phyloP scores from a whole-genome alignment of 2,797 vertebrate species.

The Lates japonicus region DNA sequence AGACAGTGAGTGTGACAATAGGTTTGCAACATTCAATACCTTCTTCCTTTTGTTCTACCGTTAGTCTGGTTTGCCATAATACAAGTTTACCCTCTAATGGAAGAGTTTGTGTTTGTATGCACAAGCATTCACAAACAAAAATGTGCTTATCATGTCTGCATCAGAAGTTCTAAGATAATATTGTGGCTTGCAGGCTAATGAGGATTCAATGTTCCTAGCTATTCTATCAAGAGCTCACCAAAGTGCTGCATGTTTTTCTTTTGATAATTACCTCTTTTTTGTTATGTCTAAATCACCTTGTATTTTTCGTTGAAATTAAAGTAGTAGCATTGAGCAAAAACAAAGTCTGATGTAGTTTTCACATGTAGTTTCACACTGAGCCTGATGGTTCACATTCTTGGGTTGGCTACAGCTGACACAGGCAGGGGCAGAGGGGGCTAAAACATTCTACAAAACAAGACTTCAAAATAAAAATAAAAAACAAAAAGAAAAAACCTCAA shows the following conservation, averaged over 20 bases:
- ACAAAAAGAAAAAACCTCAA: neutral
- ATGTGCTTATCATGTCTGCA: neutral
- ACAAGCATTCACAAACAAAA: neutral
- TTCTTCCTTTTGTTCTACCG: neutral
- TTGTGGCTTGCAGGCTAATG: neutral
- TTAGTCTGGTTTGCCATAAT: slow-evolving; percentile 1
- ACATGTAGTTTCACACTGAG: slow-evolving; percentile 18
- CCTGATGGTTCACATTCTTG: slow-evolving; percentile 67
- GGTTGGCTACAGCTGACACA: slow-evolving; percentile 13
- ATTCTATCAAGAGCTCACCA: neutral
- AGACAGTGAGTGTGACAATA: neutral
- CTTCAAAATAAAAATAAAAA: neutral
- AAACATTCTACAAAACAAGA: slow-evolving; percentile 6
- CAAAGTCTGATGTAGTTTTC: neutral
- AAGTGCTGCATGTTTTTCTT: slow-evolving; percentile 1
- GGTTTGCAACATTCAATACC: neutral
- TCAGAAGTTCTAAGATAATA: neutral
- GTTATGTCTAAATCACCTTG: neutral
- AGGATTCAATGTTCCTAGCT: neutral
- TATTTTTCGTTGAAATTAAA: neutral
- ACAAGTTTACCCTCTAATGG: slow-evolving; percentile 64
- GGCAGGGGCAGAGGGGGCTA: neutral
- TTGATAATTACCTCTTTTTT: neutral
- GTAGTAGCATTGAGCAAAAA: neutral
- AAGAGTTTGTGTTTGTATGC: slow-evolving; percentile 28